These are phyloP conservation scores for Anguilla pacifica DNA, from an alignment of 2,797 vertebrate species.

Conservation along the genomic window DNA sequence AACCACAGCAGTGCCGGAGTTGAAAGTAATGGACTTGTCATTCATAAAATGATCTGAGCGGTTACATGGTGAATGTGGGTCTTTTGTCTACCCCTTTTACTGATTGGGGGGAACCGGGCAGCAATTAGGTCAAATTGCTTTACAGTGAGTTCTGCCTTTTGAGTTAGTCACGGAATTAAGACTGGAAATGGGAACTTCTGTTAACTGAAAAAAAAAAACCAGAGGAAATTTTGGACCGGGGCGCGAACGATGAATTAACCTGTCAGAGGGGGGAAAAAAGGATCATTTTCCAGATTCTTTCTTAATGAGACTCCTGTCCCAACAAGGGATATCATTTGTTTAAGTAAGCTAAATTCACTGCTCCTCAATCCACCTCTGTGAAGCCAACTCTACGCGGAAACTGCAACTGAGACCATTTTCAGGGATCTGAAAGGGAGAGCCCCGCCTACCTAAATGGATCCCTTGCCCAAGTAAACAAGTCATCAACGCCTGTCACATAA, in stretches of 20 bases:
- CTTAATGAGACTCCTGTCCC: constrained; percentile 38
- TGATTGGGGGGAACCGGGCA: constrained; percentile 40
- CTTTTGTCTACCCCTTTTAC: constrained; percentile 42
- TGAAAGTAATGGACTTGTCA: constrained; percentile 59
- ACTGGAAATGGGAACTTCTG: constrained; percentile 21
- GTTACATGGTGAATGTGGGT: constrained; percentile 35
- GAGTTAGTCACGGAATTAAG: constrained; percentile 40
- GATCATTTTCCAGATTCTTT: constrained; percentile 36
- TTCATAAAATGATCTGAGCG: constrained; percentile 47
- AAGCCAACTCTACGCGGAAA: constrained; percentile 1
- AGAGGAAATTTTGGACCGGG: constrained; percentile 23
- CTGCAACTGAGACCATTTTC: constrained; percentile 42
- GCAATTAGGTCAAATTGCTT: constrained; percentile 48
- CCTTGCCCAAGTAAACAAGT: constrained; percentile 64
- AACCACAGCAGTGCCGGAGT: constrained; percentile 47
- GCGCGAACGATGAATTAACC: constrained; percentile 40
- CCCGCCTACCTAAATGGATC: constrained; percentile 41
- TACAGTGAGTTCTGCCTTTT: constrained; percentile 52
- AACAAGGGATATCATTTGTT: constrained; percentile 30
- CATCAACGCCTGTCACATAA: constrained; percentile 59
- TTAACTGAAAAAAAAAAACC: background rate
- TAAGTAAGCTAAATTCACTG: constrained; percentile 32
- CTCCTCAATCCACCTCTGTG: background rate
- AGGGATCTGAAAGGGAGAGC: constrained; percentile 51
- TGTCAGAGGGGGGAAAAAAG: constrained; percentile 25